These are phyloP conservation scores for Channa striata DNA, from an alignment of 2,797 vertebrate genomes.

Conservation along the genomic window DNA sequence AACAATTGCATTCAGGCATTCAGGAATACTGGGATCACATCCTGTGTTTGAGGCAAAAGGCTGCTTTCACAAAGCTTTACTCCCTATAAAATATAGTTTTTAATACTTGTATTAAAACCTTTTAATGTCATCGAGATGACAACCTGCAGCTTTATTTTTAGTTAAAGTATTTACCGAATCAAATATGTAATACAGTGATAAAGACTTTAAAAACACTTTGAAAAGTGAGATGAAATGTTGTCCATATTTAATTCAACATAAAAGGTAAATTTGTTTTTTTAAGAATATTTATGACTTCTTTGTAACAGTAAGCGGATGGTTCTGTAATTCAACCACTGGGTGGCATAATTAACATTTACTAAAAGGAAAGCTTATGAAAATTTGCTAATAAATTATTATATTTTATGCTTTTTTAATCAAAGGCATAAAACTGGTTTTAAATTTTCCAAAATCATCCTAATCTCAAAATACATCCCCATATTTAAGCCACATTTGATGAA, in stretches of 20 bases:
- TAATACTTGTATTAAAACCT: background rate
- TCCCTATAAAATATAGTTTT: background rate
- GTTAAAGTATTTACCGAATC: background rate
- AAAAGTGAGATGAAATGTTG: background rate
- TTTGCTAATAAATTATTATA: too few relatives aligned
- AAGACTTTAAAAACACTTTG: background rate
- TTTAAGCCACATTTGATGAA: too few relatives aligned
- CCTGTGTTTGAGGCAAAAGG: constrained; percentile 82
- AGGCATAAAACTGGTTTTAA: too few relatives aligned
- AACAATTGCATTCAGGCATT: constrained; percentile 81
- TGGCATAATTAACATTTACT: constrained; percentile 8
- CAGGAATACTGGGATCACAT: constrained; percentile 81
- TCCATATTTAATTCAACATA: background rate
- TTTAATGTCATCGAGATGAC: background rate
- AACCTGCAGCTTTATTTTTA: background rate
- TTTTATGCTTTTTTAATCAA: too few relatives aligned
- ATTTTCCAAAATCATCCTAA: too few relatives aligned
- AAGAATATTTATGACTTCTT: background rate
- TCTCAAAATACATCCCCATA: too few relatives aligned
- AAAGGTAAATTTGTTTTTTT: background rate
- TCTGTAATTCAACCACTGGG: constrained; percentile 26
- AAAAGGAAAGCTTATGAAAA: too few relatives aligned
- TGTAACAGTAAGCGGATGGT: background rate
- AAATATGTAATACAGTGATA: background rate
- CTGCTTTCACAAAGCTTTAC: constrained; percentile 43